A percentile compares a stretch with the other conserved stretches of the same genome.
Conservation (phyloP, 2,888 invertebrate genomes). For the Teinopalpus imperialis region DNA sequence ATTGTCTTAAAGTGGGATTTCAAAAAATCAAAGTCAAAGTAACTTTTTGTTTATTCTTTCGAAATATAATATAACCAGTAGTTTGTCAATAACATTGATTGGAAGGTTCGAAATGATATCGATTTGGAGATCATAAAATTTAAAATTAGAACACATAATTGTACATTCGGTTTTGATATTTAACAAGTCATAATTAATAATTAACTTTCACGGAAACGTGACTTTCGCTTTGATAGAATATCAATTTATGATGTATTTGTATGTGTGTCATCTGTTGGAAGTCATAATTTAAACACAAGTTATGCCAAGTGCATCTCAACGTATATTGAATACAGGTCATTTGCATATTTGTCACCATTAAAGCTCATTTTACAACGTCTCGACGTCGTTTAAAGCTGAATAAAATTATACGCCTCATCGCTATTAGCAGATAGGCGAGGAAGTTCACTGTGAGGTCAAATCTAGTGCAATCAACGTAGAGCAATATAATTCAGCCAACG, state of each 20-base stretch:
- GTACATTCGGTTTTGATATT: background rate
- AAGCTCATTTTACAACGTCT: constrained; percentile 40
- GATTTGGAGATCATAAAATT: too few species aligned
- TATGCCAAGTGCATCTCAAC: constrained; percentile 43
- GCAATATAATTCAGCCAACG: too few species aligned
- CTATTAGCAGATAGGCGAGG: constrained; percentile 31
- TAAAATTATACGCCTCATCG: constrained; percentile 43
- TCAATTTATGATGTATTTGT: constrained; percentile 45
- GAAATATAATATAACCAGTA: too few species aligned
- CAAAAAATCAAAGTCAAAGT: too few species aligned
- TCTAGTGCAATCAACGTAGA: constrained; percentile 17
- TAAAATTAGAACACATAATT: background rate
- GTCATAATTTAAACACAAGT: constrained; percentile 50
- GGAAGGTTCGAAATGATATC: too few species aligned
- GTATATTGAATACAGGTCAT: constrained; percentile 48
- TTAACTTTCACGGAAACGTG: constrained; percentile 28
- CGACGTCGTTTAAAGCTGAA: constrained; percentile 38
- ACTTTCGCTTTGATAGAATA: constrained; percentile 32
- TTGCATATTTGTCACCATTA: constrained; percentile 56
- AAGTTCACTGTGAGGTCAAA: constrained; percentile 29
- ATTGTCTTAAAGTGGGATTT: too few species aligned
- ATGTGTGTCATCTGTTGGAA: constrained; percentile 49
- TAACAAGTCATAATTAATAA: constrained; percentile 11
- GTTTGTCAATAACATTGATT: too few species aligned
- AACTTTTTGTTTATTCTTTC: too few species aligned